Evolutionary conservation across 2,888 invertebrate genomes (phyloP).

Genomic region (Metalampra italica): DNA sequence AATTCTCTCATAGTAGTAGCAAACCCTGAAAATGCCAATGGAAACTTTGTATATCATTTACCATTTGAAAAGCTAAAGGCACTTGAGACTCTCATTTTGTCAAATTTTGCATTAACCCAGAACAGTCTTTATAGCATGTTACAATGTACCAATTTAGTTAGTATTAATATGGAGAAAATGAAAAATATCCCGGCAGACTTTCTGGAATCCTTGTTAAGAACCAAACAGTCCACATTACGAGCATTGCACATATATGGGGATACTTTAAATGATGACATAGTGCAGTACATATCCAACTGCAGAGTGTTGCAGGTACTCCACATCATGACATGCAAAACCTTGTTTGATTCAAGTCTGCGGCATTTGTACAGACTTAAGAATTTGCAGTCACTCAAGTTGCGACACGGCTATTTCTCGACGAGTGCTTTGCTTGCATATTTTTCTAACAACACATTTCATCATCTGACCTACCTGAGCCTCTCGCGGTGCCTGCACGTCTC

Average conservation of each 20-base stretch:
- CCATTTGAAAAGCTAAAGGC: slow-evolving; percentile 69
- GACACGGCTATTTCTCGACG: slow-evolving; percentile 74
- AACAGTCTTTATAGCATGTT: slow-evolving; percentile 70
- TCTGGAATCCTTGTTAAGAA: slow-evolving; percentile 62
- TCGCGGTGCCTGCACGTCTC: slow-evolving; percentile 72
- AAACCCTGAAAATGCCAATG: slow-evolving; percentile 64
- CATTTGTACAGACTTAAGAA: slow-evolving; percentile 66
- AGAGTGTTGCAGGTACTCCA: slow-evolving; percentile 63
- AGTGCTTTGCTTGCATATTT: slow-evolving; percentile 70
- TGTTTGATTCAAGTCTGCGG: slow-evolving; percentile 71
- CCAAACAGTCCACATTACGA: slow-evolving; percentile 58
- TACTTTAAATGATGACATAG: slow-evolving; percentile 71
- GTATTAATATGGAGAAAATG: slow-evolving; percentile 77
- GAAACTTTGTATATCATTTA: slow-evolving; percentile 70
- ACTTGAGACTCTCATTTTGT: slow-evolving; percentile 65
- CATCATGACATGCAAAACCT: slow-evolving; percentile 73
- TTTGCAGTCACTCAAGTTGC: slow-evolving; percentile 67
- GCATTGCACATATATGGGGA: slow-evolving; percentile 73
- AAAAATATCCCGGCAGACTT: slow-evolving; percentile 74
- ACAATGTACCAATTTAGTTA: slow-evolving; percentile 64
- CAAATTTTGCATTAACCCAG: slow-evolving; percentile 71
- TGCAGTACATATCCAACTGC: slow-evolving; percentile 64
- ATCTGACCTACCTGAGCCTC: slow-evolving; percentile 66
- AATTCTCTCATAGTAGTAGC: slow-evolving; percentile 70
- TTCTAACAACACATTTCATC: slow-evolving; percentile 67